Evolutionary conservation across 30 jellyfish, hydroid and myxozoan genomes (phyloP).

Genomic region (Phacellophora camtschatica): DNA sequence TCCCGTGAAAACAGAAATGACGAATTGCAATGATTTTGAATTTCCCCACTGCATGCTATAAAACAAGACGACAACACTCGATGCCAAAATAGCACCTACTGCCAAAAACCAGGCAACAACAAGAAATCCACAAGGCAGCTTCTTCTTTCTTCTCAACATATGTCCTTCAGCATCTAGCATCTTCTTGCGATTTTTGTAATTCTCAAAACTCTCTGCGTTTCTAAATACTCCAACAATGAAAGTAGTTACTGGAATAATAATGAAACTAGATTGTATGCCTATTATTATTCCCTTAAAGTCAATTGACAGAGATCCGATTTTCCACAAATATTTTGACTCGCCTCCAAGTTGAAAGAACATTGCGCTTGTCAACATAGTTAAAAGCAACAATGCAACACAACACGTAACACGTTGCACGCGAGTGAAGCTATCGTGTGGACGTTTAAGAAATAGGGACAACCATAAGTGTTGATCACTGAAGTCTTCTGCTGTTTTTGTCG

Average conservation of each 20-base stretch:
- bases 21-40: constrained; percentile 70
- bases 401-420: constrained; percentile 82
- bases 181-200: background rate
- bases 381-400: constrained; percentile 57
- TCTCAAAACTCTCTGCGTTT: constrained; percentile 25
- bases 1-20: constrained; percentile 56
- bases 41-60: constrained; percentile 93
- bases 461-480: constrained; percentile 67
- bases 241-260: constrained; percentile 67
- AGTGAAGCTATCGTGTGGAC: constrained; percentile 80
- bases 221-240: constrained; percentile 54
- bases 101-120: constrained; percentile 61
- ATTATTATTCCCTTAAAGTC: constrained; percentile 58
- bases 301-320: constrained; percentile 58
- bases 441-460: constrained; percentile 56
- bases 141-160: constrained; percentile 1
- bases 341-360: constrained; percentile 81
- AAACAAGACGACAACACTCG: constrained; percentile 52
- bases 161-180: background rate
- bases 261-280: constrained; percentile 68
- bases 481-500: constrained; percentile 55
- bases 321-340: constrained; percentile 42
- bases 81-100: constrained; percentile 20
- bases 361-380: constrained; percentile 87
- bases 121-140: constrained; percentile 22